Base-by-base conservation (phyloP, 2,888 invertebrate genomes). In the Drosophila prolongata region DNA sequence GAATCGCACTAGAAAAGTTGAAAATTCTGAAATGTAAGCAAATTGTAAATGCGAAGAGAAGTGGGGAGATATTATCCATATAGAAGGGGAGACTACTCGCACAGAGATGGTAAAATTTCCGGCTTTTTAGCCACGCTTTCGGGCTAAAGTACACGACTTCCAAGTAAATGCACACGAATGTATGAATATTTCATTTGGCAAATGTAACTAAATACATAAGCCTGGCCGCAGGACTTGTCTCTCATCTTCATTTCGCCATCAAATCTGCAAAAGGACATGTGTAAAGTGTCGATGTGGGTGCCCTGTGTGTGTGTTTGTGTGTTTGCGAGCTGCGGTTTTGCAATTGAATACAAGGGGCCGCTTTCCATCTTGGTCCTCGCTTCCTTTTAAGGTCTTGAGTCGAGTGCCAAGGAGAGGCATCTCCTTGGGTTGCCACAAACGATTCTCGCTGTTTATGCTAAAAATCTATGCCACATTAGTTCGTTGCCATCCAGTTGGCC, bases 391-490 rank as follows among this genome's bases (percentile, higher is more conserved):
- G 24, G 49, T 49, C 49, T 42, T 60, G 58, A 77, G 44, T 37
- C 37, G 14, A 62, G 61, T 84, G 76, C 19, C 56, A 56, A 34
- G 54, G 24, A 24, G 24, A 24, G 50, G 49, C 24, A 27, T 50
- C 38, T 64, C 37, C 53, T 53, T 53, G 27, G 68, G 78, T 67
- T 64, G 44, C 55, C 76, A 76, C 79, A 71, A 87, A 73, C 77
- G 82, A 76, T 87, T 62, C 76, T 57, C 67, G 80, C 89, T 82
- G 62, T 64, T 84, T 77, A 75, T 76, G 87, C 88, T 87, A 69
- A 85, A 85, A 89, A 85, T 89, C 86, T 69, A 89, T 82, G 89
- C 82, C 66, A 82, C 88, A 89, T 85, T 86, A 82, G 87, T 89
- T 89, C 88, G 85, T 84, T 87, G 81, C 87, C 72, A 70, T 75